These are phyloP conservation scores for Lathronympha strigana DNA, from an alignment of 2,888 invertebrate species.

Conservation along the genomic window DNA sequence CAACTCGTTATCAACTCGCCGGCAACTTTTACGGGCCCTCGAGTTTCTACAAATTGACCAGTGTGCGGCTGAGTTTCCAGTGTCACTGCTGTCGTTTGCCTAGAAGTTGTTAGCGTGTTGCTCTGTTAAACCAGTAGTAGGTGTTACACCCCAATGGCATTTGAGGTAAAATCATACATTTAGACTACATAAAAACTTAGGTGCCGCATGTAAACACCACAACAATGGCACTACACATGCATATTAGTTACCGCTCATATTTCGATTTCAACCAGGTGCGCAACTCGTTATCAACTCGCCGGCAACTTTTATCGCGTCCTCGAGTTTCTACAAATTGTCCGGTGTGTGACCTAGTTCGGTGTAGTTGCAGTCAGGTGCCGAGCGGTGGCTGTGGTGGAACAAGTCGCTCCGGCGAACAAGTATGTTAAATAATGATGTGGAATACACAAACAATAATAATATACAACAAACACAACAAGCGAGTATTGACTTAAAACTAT, in stretches of 20 bases:
- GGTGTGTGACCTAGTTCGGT: constrained; percentile 17
- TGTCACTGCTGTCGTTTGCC: no score
- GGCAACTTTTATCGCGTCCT: constrained; percentile 39
- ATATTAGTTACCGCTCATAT: constrained; percentile 1
- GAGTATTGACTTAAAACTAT: no score
- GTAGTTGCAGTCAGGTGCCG: not conserved
- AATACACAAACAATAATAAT: no score
- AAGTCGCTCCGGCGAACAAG: not conserved
- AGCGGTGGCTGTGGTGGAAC: not conserved
- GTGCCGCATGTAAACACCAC: not conserved
- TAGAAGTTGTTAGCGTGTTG: no score
- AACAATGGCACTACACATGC: not conserved
- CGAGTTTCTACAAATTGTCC: constrained; percentile 39
- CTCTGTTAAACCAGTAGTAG: no score
- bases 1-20: constrained; percentile 36
- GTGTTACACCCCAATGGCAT: no score
- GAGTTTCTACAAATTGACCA: no score
- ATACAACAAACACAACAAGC: no score
- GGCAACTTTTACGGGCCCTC: constrained; percentile 34
- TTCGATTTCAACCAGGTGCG: constrained; percentile 21
- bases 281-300: constrained; percentile 39
- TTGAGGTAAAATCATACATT: no score
- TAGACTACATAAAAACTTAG: no score
- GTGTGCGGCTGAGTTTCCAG: no score
- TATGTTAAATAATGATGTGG: no score